These are phyloP conservation scores for Pimephales promelas DNA, from an alignment of 2,113 vertebrate genomes.

Conservation along the genomic window DNA sequence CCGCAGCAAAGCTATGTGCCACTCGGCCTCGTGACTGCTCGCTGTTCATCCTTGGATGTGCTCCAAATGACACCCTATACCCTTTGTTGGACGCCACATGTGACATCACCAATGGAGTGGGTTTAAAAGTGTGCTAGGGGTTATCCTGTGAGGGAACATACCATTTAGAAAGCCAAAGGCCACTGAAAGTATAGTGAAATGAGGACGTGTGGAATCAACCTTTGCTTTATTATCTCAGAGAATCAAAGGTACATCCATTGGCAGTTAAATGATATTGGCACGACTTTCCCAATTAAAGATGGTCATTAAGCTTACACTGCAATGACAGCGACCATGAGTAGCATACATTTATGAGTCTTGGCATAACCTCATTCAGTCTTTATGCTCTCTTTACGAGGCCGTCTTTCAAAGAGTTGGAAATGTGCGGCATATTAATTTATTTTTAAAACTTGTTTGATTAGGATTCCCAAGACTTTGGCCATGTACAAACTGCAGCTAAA, in stretches of 20 bases:
- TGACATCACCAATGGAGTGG: slow-evolving; percentile 42
- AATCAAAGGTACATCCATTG: slow-evolving; percentile 63
- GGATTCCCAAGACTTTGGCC: not conserved
- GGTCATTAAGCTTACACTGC: slow-evolving; percentile 68
- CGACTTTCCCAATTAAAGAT: slow-evolving; percentile 72
- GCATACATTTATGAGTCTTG: slow-evolving; percentile 70
- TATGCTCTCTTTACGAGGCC: slow-evolving; percentile 54
- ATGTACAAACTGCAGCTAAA: no score
- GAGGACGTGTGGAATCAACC: not conserved
- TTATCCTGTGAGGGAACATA: slow-evolving; percentile 29
- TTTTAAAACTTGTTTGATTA: slow-evolving; percentile 11
- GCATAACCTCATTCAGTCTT: slow-evolving; percentile 64
- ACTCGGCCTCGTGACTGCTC: slow-evolving; percentile 63
- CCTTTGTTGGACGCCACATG: slow-evolving; percentile 17
- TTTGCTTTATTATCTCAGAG: slow-evolving; percentile 27
- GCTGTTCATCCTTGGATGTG: slow-evolving; percentile 47
- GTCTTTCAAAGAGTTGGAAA: slow-evolving; percentile 50
- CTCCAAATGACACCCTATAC: slow-evolving; percentile 48
- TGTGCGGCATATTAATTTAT: slow-evolving; percentile 16
- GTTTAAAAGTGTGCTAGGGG: slow-evolving; percentile 31
- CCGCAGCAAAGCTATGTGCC: slow-evolving; percentile 51
- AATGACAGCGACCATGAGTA: slow-evolving; percentile 68
- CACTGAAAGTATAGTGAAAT: not conserved
- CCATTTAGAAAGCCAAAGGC: not conserved
- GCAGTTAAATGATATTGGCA: slow-evolving; percentile 58